These are phyloP conservation scores for Macropodus opercularis DNA, from an alignment of 2,797 vertebrate genomes.

Conservation along the genomic window DNA sequence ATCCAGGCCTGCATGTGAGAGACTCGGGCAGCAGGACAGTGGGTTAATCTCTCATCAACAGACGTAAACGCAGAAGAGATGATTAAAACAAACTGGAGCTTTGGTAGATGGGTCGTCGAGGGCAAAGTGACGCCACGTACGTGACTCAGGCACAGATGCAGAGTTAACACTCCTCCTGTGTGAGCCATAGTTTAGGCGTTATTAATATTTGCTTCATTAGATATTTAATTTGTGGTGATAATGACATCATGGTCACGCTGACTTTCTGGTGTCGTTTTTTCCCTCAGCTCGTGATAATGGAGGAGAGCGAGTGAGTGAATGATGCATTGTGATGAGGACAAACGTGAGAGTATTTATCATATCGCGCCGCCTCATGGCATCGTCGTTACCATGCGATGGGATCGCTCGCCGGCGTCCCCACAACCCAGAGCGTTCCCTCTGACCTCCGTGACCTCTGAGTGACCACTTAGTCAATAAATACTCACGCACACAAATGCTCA, in stretches of 20 bases:
- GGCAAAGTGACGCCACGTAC: neutral
- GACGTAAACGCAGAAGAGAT: neutral
- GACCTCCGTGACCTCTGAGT: too few species aligned
- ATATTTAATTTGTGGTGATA: conserved; percentile 1
- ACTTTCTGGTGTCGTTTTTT: neutral
- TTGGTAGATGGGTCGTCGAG: neutral
- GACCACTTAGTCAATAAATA: too few species aligned
- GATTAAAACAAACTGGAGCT: neutral
- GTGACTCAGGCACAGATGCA: neutral
- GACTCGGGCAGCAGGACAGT: neutral
- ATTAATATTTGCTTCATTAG: neutral
- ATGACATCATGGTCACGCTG: too few species aligned
- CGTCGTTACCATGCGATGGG: conserved; percentile 5
- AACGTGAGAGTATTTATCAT: conserved; percentile 20
- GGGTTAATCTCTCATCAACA: conserved; percentile 5
- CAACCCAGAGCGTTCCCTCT: too few species aligned
- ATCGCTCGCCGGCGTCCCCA: too few species aligned
- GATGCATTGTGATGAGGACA: conserved; percentile 26
- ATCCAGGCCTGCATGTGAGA: too few species aligned
- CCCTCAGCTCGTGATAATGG: neutral
- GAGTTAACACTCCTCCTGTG: neutral
- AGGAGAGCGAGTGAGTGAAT: neutral
- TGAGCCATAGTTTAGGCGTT: neutral
- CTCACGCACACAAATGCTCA: too few species aligned
- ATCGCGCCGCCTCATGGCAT: conserved; percentile 18